Evolutionary conservation across 2,888 invertebrate genomes (phyloP), one percentile per base, ranked within the genome.

Genomic region (Ethmia dodecea): DNA sequence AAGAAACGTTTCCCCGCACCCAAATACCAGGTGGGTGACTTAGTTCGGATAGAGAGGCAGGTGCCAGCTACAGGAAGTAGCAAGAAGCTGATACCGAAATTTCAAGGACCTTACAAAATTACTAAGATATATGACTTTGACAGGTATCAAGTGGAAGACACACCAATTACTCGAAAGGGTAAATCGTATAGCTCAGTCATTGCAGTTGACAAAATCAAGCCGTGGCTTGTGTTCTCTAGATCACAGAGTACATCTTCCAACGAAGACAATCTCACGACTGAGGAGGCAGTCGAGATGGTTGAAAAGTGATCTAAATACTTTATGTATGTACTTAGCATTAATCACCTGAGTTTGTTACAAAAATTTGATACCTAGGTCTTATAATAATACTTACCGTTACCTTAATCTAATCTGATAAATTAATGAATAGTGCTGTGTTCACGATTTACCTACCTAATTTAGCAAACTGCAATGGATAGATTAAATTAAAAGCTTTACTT

Each of bases 21-120:
- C 0, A 22, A 25, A 26, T 46, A 38, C 28, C 30, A 35, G 12
- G 27, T 40, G 12, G 41, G 42, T 1, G 38, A 45, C 26, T 24
- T 40, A 9, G 37, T 45, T 2, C 13, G 35, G 3, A 27, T 42
- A 2, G 37, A 42, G 12, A 28, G 33, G 24, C 26, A 40, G 5
- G 12, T 39, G 3, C 35, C 15, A 4, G 14, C 35, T 2, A 13
- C 35, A 0, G 43, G 43, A 3, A 33, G 34, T 10, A 37, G 38
- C 32, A 25, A 22, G 12, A 45, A 45, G 20, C 26, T 41, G 1
- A n/a, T 39, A 20, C 30, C 37, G 6, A 43, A 43, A 9, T 45
- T 13, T 33, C 26, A 20, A 15, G 39, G 42, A 1, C 41, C 40
- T 0, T 46, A 26, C 30, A 35, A 16, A 14, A 39, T 44, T 8